Conservation (phyloP, 1,140 invertebrate species). For the Zophobas morio region DNA sequence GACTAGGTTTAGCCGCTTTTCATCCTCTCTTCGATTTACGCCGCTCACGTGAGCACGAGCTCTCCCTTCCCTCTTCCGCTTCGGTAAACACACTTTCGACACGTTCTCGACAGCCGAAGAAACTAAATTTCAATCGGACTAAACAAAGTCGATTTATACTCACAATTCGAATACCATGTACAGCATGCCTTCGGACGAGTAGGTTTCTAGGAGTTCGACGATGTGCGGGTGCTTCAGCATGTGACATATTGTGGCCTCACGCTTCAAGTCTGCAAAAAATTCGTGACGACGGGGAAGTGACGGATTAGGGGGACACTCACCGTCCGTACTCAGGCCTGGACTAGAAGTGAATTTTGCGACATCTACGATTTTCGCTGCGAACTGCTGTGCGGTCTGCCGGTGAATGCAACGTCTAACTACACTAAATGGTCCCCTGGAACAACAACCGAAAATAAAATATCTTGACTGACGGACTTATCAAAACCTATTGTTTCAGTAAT, state of each 20-base stretch:
- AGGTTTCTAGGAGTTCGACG: constrained; percentile 97
- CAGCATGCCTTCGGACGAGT: constrained; percentile 98
- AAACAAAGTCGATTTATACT: constrained; percentile 70
- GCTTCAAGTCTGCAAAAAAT: constrained; percentile 89
- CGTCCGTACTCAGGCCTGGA: constrained; percentile 95
- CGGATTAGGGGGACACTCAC: constrained; percentile 71
- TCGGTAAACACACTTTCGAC: background rate
- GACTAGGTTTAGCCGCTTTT: constrained; percentile 13
- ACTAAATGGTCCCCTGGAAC: constrained; percentile 96
- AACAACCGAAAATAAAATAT: constrained; percentile 58
- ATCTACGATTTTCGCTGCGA: constrained; percentile 99
- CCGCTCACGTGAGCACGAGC: background rate
- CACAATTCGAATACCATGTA: constrained; percentile 99
- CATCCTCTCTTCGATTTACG: constrained; percentile 11
- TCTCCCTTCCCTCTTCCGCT: background rate
- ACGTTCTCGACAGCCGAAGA: constrained; percentile 4
- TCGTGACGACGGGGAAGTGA: background rate
- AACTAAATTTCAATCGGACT: constrained; percentile 55
- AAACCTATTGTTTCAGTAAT: background rate
- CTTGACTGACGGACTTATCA: background rate
- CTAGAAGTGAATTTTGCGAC: constrained; percentile 97
- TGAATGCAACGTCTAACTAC: constrained; percentile 96
- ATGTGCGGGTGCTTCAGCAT: constrained; percentile 99
- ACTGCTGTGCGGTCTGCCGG: constrained; percentile 93
- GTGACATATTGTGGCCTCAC: constrained; percentile 98